Percentiles rank a stretch among this genome's conserved stretches.
These are phyloP conservation scores for Hemistola chrysoprasaria DNA, from an alignment of 2,888 invertebrate genomes.

Conservation along the genomic window DNA sequence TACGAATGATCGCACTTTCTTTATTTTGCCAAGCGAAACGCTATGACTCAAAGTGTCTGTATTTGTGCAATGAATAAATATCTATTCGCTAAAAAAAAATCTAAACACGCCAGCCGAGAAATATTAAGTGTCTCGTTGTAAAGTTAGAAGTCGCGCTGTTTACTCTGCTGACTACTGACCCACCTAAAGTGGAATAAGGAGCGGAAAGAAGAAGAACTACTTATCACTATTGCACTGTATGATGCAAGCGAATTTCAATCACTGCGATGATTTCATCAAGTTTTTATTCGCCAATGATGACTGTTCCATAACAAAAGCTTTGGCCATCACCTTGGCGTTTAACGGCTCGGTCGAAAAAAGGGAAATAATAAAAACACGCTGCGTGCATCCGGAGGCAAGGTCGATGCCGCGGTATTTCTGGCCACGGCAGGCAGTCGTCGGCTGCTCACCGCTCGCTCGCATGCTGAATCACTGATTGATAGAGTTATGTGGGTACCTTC, in stretches of 20 bases:
- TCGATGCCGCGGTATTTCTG: constrained; percentile 76
- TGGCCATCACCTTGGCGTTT: constrained; percentile 70
- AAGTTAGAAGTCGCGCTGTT: too few species aligned
- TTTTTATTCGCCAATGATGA: constrained; percentile 9
- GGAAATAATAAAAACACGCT: constrained; percentile 68
- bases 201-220: too few species aligned
- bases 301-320: constrained; percentile 24
- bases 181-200: too few species aligned
- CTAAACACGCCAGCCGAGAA: constrained; percentile 17
- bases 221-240: constrained; percentile 6
- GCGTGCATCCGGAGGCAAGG: constrained; percentile 73
- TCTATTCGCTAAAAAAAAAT: constrained; percentile 16
- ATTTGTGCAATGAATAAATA: constrained; percentile 20
- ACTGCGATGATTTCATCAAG: background rate
- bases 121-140: background rate
- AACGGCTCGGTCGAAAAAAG: constrained; percentile 59
- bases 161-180: too few species aligned
- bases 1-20: constrained; percentile 51
- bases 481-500: constrained; percentile 53
- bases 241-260: constrained; percentile 2
- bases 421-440: constrained; percentile 54
- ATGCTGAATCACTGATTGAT: constrained; percentile 66
- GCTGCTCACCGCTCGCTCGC: constrained; percentile 35
- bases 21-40: constrained; percentile 51
- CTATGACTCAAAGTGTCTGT: constrained; percentile 39